These are phyloP conservation scores for Chironomus riparius DNA, from an alignment of 2,888 invertebrate genomes.

Conservation along the genomic window DNA sequence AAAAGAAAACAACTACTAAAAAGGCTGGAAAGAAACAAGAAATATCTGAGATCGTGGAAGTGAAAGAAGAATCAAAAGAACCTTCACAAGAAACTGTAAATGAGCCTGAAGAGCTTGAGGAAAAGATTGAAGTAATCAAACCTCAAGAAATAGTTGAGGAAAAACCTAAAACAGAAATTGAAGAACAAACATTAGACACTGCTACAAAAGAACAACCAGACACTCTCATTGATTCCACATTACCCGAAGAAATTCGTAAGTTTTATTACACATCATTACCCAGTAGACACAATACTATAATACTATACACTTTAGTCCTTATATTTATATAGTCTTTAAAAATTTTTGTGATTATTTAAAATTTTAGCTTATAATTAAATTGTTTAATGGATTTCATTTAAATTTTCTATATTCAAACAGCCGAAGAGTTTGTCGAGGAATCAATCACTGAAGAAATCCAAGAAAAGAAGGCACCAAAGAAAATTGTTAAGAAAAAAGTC, in stretches of 20 bases:
- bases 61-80: constrained; percentile 38
- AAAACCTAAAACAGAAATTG: not conserved
- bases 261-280: not conserved
- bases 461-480: not conserved
- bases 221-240: not conserved
- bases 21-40: constrained; percentile 8
- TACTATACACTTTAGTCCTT: too few relatives aligned
- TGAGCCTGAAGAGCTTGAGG: not conserved
- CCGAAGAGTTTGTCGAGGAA: constrained; percentile 34
- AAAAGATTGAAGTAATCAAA: constrained; percentile 32
- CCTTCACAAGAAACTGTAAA: constrained; percentile 32
- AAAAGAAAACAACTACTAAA: not conserved
- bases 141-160: constrained; percentile 33
- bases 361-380: not conserved
- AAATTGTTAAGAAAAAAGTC: constrained; percentile 20
- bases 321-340: not conserved
- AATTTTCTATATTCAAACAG: constrained; percentile 29
- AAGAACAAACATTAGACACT: not conserved
- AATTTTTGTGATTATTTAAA: not conserved
- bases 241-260: not conserved
- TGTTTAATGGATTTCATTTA: not conserved
- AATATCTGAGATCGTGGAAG: constrained; percentile 39
- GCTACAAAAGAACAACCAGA: not conserved
- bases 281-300: not conserved
- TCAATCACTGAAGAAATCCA: not conserved